These are phyloP conservation scores for Betta splendens DNA, from an alignment of 2,797 vertebrate species.

Conservation along the genomic window DNA sequence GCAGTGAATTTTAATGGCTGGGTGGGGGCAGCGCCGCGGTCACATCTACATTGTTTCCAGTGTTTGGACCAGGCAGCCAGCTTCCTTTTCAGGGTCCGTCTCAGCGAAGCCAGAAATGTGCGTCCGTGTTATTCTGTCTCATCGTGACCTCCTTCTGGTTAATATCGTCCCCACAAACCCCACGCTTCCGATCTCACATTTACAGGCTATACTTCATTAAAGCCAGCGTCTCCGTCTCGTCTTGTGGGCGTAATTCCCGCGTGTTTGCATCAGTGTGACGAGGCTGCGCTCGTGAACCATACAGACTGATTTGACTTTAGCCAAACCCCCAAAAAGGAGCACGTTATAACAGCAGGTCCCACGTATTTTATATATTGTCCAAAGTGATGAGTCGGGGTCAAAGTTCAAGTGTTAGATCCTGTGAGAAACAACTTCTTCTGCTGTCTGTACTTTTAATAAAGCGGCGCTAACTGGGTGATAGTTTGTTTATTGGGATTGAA, in stretches of 20 bases:
- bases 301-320: conserved; percentile 8
- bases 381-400: conserved; percentile 4
- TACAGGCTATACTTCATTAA: conserved; percentile 22
- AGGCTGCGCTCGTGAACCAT: conserved; percentile 2
- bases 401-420: neutral
- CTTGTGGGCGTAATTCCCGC: conserved; percentile 24
- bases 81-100: conserved; percentile 58
- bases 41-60: conserved; percentile 76
- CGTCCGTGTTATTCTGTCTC: conserved; percentile 23
- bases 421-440: neutral
- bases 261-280: conserved; percentile 23
- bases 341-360: neutral
- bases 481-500: neutral
- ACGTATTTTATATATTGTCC: conserved; percentile 3
- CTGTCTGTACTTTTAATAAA: no score
- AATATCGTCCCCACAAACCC: conserved; percentile 18
- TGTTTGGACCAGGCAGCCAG: conserved; percentile 72
- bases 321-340: no score
- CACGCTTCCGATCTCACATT: conserved; percentile 24
- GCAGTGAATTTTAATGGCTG: conserved; percentile 66
- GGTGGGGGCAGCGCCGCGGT: conserved; percentile 66
- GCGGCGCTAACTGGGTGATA: neutral
- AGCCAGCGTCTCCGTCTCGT: conserved; percentile 1
- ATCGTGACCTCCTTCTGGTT: conserved; percentile 26
- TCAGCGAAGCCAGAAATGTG: conserved; percentile 56